A percentile compares a stretch with the other conserved stretches of the same genome.
These are phyloP conservation scores for Sturnus vulgaris DNA, from an alignment of 2,113 vertebrate species.

Conservation along the genomic window DNA sequence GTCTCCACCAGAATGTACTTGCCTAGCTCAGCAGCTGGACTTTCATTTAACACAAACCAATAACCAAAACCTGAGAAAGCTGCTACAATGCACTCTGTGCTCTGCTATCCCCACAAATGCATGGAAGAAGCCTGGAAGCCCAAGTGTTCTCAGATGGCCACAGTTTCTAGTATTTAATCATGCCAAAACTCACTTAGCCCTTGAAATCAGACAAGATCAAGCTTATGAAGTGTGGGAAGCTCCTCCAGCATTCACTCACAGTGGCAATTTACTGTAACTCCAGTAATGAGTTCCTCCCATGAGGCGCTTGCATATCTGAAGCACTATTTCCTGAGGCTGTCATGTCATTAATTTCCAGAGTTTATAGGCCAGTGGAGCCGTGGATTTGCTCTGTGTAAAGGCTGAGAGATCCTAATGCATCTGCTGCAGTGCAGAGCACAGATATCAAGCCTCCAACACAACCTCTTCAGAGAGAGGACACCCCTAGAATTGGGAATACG, in stretches of 20 bases:
- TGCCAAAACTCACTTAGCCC: slow-evolving; percentile 1
- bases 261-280: slow-evolving; percentile 49
- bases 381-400: not conserved
- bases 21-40: not conserved
- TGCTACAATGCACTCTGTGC: not conserved
- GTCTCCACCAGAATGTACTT: not conserved
- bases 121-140: not conserved
- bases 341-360: slow-evolving; percentile 30
- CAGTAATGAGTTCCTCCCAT: slow-evolving; percentile 40
- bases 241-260: slow-evolving; percentile 13
- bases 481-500: not conserved
- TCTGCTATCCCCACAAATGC: not conserved
- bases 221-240: slow-evolving; percentile 6
- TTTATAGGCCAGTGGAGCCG: not conserved
- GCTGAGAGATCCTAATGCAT: not conserved
- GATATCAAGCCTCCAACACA: not conserved
- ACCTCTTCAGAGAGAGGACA: not conserved
- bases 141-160: not conserved
- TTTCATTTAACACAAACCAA: not conserved
- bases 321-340: slow-evolving; percentile 12
- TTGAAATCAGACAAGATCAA: not conserved
- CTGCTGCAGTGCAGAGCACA: not conserved
- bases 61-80: not conserved
- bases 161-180: not conserved
- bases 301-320: slow-evolving; percentile 9